Evolutionary conservation across 37 sponge, comb jelly and placozoan species (phyloP).

Genomic region (Corticium candelabrum): DNA sequence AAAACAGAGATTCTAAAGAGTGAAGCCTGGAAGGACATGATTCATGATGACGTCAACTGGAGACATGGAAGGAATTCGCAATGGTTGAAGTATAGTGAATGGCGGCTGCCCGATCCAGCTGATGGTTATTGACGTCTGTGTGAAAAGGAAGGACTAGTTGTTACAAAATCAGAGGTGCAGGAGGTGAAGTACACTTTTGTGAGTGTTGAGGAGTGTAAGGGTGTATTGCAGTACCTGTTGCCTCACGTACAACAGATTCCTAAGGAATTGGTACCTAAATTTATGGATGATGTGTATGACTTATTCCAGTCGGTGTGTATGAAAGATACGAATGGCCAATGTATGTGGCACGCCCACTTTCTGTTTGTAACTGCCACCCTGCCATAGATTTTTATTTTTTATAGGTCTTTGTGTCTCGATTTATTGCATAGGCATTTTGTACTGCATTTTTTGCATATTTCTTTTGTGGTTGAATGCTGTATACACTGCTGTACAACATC

Average conservation of each 20-base stretch:
- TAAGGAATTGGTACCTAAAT: neutral
- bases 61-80: neutral
- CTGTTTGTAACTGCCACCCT: too few relatives aligned
- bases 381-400: too few relatives aligned
- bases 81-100: neutral
- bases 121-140: neutral
- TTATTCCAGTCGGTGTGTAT: neutral
- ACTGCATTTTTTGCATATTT: too few relatives aligned
- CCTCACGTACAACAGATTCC: neutral
- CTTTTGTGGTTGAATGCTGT: too few relatives aligned
- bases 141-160: neutral
- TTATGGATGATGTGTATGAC: neutral
- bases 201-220: neutral
- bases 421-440: too few relatives aligned
- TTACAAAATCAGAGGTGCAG: neutral
- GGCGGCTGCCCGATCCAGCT: neutral
- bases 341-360: neutral
- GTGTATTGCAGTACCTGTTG: neutral
- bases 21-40: neutral
- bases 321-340: neutral
- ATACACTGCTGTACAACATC: too few relatives aligned
- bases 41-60: neutral
- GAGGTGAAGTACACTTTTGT: neutral
- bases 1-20: neutral
- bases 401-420: too few relatives aligned